Conservation (phyloP, 2,888 invertebrate genomes). For the Athrips mouffetella region DNA sequence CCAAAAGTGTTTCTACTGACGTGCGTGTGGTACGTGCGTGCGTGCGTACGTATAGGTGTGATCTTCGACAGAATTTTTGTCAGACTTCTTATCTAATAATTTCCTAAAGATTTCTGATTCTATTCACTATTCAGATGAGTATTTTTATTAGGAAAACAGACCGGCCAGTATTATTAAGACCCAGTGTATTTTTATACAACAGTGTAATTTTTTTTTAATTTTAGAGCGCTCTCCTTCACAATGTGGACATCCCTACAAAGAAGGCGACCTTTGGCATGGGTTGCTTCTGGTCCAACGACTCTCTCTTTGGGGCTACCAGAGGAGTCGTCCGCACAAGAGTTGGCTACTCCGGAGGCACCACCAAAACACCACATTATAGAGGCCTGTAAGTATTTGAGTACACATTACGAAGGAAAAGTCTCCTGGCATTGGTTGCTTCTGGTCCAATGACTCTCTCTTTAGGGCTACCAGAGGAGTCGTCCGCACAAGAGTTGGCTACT, state of each 20-base stretch:
- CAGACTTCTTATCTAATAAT: too few species aligned
- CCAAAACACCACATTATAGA: constrained; percentile 88
- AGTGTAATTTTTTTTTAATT: constrained; percentile 10
- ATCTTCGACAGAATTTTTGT: too few species aligned
- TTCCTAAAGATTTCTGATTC: too few species aligned
- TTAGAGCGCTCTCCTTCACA: constrained; percentile 77
- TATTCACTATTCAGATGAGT: too few species aligned
- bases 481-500: neutral
- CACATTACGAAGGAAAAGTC: too few species aligned
- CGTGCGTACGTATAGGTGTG: too few species aligned
- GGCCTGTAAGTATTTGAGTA: constrained; percentile 82
- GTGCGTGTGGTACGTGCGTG: too few species aligned
- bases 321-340: constrained; percentile 93
- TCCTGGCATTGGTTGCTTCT: too few species aligned
- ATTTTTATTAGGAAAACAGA: too few species aligned
- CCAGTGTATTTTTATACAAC: neutral
- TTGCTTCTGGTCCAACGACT: constrained; percentile 95
- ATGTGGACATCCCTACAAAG: constrained; percentile 80
- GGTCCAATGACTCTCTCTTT: neutral
- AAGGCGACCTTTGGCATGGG: constrained; percentile 95
- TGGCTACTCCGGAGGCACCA: constrained; percentile 94
- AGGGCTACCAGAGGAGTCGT: neutral
- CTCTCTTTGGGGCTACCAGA: constrained; percentile 85
- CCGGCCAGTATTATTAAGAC: too few species aligned
- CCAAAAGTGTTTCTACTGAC: too few species aligned